phyloP scores from a whole-genome alignment of 2,113 vertebrate genomes.

The Oncorhynchus kisutch region DNA sequence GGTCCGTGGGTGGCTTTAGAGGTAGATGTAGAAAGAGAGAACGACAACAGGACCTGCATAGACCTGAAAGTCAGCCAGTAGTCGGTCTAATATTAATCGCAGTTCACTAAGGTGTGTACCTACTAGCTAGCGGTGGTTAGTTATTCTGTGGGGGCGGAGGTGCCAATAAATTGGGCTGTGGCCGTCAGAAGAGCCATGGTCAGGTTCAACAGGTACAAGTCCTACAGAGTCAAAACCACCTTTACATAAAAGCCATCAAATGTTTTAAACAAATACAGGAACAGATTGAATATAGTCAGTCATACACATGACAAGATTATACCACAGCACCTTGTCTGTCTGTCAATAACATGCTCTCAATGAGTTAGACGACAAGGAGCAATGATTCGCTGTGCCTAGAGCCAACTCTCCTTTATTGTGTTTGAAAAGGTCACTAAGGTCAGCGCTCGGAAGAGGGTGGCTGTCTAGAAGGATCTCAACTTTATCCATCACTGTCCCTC shows the following conservation, averaged over 20 bases:
- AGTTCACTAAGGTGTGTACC: neutral
- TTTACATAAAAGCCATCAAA: too few species aligned
- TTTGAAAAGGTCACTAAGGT: conserved; percentile 37
- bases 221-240: too few species aligned
- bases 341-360: too few species aligned
- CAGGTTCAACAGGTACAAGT: neutral
- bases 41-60: neutral
- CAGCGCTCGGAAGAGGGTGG: conserved; percentile 12
- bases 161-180: neutral
- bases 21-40: neutral
- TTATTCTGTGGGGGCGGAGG: neutral
- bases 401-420: neutral
- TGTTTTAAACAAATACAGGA: too few species aligned
- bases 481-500: conserved; percentile 45
- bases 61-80: neutral
- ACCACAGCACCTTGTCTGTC: neutral
- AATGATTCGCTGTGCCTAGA: neutral
- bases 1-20: neutral
- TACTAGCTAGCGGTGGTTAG: neutral
- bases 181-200: neutral
- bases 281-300: too few species aligned
- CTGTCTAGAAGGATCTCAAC: conserved; percentile 51
- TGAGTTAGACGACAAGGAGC: too few species aligned
- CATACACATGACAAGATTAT: too few species aligned
- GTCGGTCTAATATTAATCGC: neutral